Percentiles rank a stretch among this genome's conserved stretches.
phyloP scores from a whole-genome alignment of 2,797 vertebrate species.

The Tokudaia muenninki region DNA sequence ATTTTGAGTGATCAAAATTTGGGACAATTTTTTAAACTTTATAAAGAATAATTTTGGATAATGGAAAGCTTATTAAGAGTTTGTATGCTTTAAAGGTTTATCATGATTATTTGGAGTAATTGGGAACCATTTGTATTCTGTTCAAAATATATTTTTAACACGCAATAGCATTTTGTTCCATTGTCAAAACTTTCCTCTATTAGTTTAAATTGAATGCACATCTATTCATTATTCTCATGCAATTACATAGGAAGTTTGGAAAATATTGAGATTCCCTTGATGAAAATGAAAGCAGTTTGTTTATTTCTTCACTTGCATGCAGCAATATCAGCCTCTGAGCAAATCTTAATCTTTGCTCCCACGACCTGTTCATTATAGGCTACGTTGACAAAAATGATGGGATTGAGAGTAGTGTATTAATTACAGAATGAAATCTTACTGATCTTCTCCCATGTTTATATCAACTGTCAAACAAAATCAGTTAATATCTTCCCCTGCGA shows the following conservation, averaged over 20 bases:
- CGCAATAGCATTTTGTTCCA: slow-evolving; percentile 36
- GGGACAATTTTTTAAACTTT: slow-evolving; percentile 20
- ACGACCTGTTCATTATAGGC: slow-evolving; percentile 19
- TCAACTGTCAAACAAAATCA: slow-evolving; percentile 28
- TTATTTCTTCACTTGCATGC: slow-evolving; percentile 50
- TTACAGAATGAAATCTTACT: slow-evolving; percentile 19
- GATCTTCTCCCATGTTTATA: slow-evolving; percentile 33
- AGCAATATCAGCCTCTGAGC: neutral
- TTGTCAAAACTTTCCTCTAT: slow-evolving; percentile 35
- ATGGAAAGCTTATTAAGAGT: slow-evolving; percentile 43
- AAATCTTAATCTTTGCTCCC: slow-evolving; percentile 37
- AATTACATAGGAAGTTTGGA: slow-evolving; percentile 44
- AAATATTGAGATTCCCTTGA: neutral
- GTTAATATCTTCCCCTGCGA: neutral
- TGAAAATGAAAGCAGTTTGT: slow-evolving; percentile 45
- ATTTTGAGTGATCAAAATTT: slow-evolving; percentile 45
- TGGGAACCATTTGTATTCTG: neutral
- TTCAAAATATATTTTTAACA: slow-evolving; percentile 57
- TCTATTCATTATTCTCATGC: slow-evolving; percentile 61
- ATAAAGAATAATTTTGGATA: slow-evolving; percentile 56
- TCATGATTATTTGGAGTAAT: slow-evolving; percentile 38
- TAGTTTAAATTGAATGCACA: slow-evolving; percentile 59
- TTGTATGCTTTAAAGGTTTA: slow-evolving; percentile 42
- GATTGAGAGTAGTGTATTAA: neutral
- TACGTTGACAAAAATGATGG: slow-evolving; percentile 13